Conservation (phyloP, 2,888 invertebrate species). For the Euplexia lucipara region DNA sequence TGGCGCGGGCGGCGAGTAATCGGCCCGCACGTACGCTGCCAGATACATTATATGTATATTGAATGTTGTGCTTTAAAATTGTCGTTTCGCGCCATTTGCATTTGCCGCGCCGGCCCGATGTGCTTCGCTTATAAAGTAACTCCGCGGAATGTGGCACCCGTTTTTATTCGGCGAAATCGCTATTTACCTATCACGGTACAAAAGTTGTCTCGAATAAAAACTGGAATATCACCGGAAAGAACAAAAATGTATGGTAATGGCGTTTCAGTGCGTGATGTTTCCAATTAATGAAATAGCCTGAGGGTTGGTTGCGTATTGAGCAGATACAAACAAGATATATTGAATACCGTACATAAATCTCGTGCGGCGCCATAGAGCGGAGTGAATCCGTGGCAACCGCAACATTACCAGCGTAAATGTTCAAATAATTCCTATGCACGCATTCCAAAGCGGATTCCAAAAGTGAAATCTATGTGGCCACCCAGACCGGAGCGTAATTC, state of each 20-base stretch:
- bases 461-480: constrained; percentile 69
- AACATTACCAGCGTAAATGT: constrained; percentile 76
- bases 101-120: constrained; percentile 80
- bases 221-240: constrained; percentile 43
- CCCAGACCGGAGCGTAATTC: constrained; percentile 60
- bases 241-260: constrained; percentile 55
- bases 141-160: constrained; percentile 78
- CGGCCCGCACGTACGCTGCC: constrained; percentile 85
- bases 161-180: constrained; percentile 81
- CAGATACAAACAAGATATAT: constrained; percentile 77
- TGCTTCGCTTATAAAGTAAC: constrained; percentile 87
- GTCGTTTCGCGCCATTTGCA: constrained; percentile 89
- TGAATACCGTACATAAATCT: constrained; percentile 80
- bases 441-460: constrained; percentile 74
- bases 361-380: constrained; percentile 68
- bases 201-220: constrained; percentile 66
- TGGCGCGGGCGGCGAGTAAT: constrained; percentile 81
- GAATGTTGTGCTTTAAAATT: constrained; percentile 89
- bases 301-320: constrained; percentile 63
- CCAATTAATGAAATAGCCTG: constrained; percentile 70
- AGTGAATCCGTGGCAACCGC: constrained; percentile 74
- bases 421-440: constrained; percentile 77
- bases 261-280: constrained; percentile 64
- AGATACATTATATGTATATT: constrained; percentile 84
- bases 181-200: constrained; percentile 73